Evolutionary conservation across 2,113 vertebrate genomes (phyloP).

Genomic region (Mirounga angustirostris): DNA sequence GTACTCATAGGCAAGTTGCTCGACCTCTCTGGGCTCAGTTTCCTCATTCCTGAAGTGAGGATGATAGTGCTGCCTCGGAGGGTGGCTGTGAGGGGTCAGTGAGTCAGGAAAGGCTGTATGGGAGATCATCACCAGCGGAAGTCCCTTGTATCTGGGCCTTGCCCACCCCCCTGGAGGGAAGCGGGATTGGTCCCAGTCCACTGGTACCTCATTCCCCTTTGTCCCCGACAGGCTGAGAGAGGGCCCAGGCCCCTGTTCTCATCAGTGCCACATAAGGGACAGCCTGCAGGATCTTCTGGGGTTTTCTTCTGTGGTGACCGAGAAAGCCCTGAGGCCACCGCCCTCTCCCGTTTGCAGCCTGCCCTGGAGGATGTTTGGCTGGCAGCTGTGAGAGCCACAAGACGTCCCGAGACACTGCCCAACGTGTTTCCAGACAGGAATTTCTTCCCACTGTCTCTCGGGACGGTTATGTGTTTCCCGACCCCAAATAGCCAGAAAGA

Average conservation of each 20-base stretch:
- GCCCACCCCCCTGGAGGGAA: not conserved
- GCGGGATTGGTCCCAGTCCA: not conserved
- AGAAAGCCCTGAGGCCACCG: rapidly evolving
- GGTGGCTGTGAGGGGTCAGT: too few species aligned
- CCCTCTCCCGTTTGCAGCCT: not conserved
- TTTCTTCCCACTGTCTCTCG: not conserved
- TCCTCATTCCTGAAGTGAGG: not conserved
- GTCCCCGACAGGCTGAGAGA: not conserved
- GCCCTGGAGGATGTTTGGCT: not conserved
- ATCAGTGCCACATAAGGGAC: too few species aligned
- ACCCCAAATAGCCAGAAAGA: not conserved
- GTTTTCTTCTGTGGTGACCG: not conserved
- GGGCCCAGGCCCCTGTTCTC: not conserved
- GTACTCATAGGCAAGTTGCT: not conserved
- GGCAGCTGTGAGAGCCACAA: not conserved
- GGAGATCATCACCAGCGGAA: too few species aligned
- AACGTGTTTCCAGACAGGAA: not conserved
- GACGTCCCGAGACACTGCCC: not conserved
- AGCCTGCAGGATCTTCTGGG: not conserved
- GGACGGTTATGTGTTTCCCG: not conserved
- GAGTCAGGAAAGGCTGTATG: rapidly evolving
- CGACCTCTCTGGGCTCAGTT: not conserved
- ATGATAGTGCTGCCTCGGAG: not conserved
- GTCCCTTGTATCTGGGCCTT: not conserved
- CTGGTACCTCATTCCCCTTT: not conserved